Conservation (phyloP, 53 echinoderm and acorn worm genomes). For the Henricia sp. region DNA sequence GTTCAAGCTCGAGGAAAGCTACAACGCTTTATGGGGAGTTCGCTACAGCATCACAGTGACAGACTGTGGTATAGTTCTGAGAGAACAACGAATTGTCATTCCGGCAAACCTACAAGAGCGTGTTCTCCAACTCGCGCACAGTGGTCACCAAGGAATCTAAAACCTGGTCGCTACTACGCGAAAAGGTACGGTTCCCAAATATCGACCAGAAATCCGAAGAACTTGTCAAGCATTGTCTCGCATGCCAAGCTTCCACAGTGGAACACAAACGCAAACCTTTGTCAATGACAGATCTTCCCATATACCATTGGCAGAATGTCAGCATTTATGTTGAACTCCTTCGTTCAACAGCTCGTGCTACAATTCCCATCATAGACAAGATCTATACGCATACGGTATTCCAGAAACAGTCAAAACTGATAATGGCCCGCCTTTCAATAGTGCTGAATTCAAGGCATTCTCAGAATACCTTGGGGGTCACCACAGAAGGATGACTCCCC, state of each 20-base stretch:
- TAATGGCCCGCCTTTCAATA: slow-evolving; percentile 79
- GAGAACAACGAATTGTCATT: neutral
- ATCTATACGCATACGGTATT: slow-evolving; percentile 20
- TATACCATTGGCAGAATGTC: slow-evolving; percentile 38
- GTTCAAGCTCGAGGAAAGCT: slow-evolving; percentile 36
- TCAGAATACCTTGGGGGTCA: slow-evolving; percentile 60
- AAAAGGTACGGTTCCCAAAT: slow-evolving; percentile 48
- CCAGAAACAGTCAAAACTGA: slow-evolving; percentile 62
- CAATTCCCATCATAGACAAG: slow-evolving; percentile 16
- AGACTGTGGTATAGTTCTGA: neutral
- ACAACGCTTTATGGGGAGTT: slow-evolving; percentile 11
- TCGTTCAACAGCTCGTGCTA: slow-evolving; percentile 12
- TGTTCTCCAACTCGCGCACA: too few species aligned
- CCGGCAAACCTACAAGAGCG: neutral
- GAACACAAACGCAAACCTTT: slow-evolving; percentile 12
- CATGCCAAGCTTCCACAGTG: slow-evolving; percentile 36
- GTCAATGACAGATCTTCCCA: slow-evolving; percentile 32
- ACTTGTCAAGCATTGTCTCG: slow-evolving; percentile 26
- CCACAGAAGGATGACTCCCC: slow-evolving; percentile 69
- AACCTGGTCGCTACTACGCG: slow-evolving; percentile 40
- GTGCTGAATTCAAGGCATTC: slow-evolving; percentile 66
- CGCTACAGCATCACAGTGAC: slow-evolving; percentile 28
- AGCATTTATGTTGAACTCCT: slow-evolving; percentile 60
- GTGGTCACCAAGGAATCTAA: too few species aligned
- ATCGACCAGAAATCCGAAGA: slow-evolving; percentile 29